phyloP scores from a whole-genome alignment of 2,888 invertebrate species.

The Clunio marinus region DNA sequence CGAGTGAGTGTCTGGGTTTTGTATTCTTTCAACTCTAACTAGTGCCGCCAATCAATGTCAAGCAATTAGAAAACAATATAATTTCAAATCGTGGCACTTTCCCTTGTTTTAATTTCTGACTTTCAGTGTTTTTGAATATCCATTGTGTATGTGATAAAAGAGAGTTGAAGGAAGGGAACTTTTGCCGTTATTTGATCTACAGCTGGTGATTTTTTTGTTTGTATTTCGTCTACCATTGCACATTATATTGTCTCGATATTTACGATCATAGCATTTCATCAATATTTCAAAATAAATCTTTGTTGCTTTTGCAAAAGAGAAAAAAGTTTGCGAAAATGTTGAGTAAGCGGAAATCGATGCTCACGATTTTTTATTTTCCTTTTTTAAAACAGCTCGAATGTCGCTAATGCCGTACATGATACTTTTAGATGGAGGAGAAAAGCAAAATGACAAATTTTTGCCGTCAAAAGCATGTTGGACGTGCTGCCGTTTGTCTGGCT shows the following conservation, averaged over 20 bases:
- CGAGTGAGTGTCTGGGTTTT: not conserved
- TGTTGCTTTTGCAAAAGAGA: not conserved
- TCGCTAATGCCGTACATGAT: no score
- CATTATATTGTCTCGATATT: not conserved
- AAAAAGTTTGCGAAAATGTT: not conserved
- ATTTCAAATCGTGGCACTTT: not conserved
- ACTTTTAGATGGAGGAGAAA: no score
- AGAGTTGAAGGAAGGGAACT: not conserved
- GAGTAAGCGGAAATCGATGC: not conserved
- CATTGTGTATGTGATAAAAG: not conserved
- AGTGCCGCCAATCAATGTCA: slow-evolving; percentile 17
- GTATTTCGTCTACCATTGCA: not conserved
- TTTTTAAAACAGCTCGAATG: no score
- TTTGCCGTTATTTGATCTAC: not conserved
- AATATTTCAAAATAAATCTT: not conserved
- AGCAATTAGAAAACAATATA: slow-evolving; percentile 30
- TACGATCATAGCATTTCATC: not conserved
- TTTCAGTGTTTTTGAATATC: not conserved
- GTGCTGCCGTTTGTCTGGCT: slow-evolving; percentile 8
- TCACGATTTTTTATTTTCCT: slow-evolving; percentile 11
- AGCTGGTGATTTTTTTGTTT: slow-evolving; percentile 1
- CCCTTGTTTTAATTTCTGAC: not conserved
- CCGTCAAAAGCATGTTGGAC: not conserved
- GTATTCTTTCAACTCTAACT: not conserved
- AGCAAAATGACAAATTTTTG: slow-evolving; percentile 15